Evolutionary conservation across 2,888 invertebrate genomes (phyloP), one percentile per base, ranked within the genome.

Genomic region (Eilema griseolum): DNA sequence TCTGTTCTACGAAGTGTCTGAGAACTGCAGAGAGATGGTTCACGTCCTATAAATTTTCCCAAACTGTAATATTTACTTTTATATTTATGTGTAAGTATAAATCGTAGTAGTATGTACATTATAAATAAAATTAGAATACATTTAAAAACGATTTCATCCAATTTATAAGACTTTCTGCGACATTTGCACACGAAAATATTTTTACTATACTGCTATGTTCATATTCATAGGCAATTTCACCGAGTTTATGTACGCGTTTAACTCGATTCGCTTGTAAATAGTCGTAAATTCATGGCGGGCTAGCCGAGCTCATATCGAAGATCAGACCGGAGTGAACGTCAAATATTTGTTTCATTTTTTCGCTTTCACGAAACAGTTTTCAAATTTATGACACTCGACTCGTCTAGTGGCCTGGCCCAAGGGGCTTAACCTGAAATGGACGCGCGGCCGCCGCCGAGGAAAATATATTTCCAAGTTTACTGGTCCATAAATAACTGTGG

Each of bases 391-490:
- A 94, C 94, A 93, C 93, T 94, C 92, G 87, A 93, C 93, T 94
- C 92, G 90, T 92, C 93, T 93, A 93, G 93, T 91, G 90, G 88
- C 87, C 88, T 86, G 90, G 90, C 94, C 94, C 93, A 90, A 92
- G 94, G 93, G 95, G 93, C 89, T 94, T 93, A 93, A 93, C 93
- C 95, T 94, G 94, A 89, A 93, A 94, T 93, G 93, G 95, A 94
- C 94, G 93, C 87, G 85, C 89, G 90, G 90, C 90, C 91, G 92
- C 87, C 90, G 89, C 88, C 88, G 92, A 90, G 91, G 91, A 94
- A 94, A 93, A 95, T 95, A 94, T 94, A 95, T 95, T 94, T 95
- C 90, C 93, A 93, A 94, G 95, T 95, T 95, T 93, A 95, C 95
- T 94, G 93, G 91, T 88, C 90, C 93, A 95, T 95, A 95, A 95